Base-by-base conservation (phyloP, 2,113 vertebrate genomes). In the Gasterosteus aculeatus region DNA sequence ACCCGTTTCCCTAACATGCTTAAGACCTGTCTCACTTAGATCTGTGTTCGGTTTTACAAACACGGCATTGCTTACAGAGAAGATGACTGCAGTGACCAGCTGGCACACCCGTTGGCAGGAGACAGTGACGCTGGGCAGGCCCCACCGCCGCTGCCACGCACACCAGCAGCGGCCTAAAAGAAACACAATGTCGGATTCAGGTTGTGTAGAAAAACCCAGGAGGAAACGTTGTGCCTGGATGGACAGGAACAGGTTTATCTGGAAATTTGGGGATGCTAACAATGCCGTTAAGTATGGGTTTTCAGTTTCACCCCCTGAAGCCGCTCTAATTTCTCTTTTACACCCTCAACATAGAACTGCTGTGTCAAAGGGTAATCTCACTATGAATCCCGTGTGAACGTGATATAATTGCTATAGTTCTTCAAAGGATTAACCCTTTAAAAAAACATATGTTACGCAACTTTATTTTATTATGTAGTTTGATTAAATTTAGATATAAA, bases 1-100 rank as follows among this genome's bases (percentile, higher is more conserved):
- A 85, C 72, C 68, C 29, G 22, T 58, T 87, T 89, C 87, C 87
- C 89, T 79, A 77, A 47, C 42, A 80, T 67, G 53, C 33, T 59
- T 42, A 67, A 77, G 35, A 71, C 19, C 26, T 57, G 63, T 19
- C 82, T 75, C 63, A 81, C 62, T 75, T 77, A 7, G 35, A 38
- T 38, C 35, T 38, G 1, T 7, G 6, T 38, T 38, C 35, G 74
- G 74, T 77, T 79, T 79, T 72, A 15, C 83, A 83, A 86, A 83
- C 75, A 85, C 19, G 39, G 49, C 56, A 79, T 26, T 26, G 22
- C 22, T 26, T 44, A 15, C 53, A 77, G n/a, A 46, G 70, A 54
- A 22, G 59, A 53, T 69, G 16, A n/a, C 58, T 26, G 19, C 6
- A 61, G 49, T 49, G 38, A 63, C 62, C 67, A 57, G 71, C 66